phyloP scores from a whole-genome alignment of 2,888 invertebrate species.

The Hesperia comma region DNA sequence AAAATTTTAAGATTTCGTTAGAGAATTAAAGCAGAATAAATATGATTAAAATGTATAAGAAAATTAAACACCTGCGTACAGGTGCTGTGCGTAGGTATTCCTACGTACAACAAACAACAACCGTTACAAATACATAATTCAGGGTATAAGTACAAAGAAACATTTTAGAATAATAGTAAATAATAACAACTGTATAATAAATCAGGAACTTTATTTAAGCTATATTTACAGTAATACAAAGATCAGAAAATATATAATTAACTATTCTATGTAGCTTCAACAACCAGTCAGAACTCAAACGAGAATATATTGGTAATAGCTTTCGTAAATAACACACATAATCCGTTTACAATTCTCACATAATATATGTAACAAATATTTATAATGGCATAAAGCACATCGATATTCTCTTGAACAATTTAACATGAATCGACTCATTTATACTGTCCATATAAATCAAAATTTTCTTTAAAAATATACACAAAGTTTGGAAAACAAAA shows the following conservation, averaged over 20 bases:
- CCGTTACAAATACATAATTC: no score
- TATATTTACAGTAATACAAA: conserved; percentile 81
- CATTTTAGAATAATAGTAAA: conserved; percentile 10
- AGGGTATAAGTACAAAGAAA: no score
- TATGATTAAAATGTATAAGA: no score
- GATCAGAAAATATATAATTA: conserved; percentile 72
- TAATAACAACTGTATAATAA: conserved; percentile 55
- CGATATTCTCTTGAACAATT: not conserved
- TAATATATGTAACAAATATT: conserved; percentile 13
- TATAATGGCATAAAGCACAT: conserved; percentile 3
- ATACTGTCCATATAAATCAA: not conserved
- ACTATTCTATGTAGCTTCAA: conserved; percentile 63
- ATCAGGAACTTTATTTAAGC: conserved; percentile 82
- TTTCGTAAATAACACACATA: conserved; percentile 15
- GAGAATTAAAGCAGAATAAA: no score
- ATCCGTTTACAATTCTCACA: conserved; percentile 14
- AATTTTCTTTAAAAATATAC: not conserved
- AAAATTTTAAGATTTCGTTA: no score
- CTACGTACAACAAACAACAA: no score
- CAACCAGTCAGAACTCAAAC: conserved; percentile 54
- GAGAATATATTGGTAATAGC: conserved; percentile 34
- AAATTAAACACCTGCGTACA: no score
- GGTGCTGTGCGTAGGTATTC: no score
- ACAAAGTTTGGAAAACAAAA: no score
- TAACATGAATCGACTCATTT: not conserved